Base-by-base conservation (phyloP, 2,888 invertebrate genomes). In the Tanytarsus gracilentus region DNA sequence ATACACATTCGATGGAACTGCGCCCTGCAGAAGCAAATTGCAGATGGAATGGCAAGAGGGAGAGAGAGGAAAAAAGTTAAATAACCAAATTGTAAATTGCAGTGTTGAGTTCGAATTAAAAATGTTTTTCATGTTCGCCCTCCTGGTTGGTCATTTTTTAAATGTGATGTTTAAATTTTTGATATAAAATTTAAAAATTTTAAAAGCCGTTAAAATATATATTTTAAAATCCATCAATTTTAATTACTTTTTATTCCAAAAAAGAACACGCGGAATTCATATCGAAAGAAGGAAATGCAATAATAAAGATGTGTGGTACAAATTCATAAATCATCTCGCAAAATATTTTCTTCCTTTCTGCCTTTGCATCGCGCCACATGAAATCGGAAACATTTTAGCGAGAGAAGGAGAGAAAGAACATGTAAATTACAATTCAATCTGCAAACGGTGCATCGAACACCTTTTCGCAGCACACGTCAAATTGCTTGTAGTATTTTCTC, bases 301-400 rank as follows among this genome's bases (percentile, higher is more conserved):
- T 44, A 44, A 44, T 44, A 44, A 44, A 44, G 44, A 44, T 44
- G 44, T 44, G 23, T 23, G 21, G 49, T 26, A 27, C 27, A 49
- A 49, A 26, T 49, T 49, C 49, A 49, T 49, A 49, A 49, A 49
- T 49, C 49, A 49, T 49, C 49, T 44, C 23, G 44, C 18, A 44
- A 44, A 44, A 44, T 44, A 23, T 23, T 44, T 44, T 21, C 23
- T 23, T 44, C 44, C 23, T 8, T 44, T 23, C 23, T 44, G 7
- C 8, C 40, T 9, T 40, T 40, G 9, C 4, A 1, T 7, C 21
- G 1, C 11, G 6, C 21, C 44, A 44, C 9, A 7, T 27, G 49
- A 49, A 27, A 27, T 49, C 27, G 49, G 21, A 49, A 49, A 49
- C 49, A 49, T 49, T 49, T 49, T 27, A 49, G n/a, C n/a, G n/a